phyloP scores from a whole-genome alignment of 2,113 vertebrate genomes.

The Lasiurus cinereus region DNA sequence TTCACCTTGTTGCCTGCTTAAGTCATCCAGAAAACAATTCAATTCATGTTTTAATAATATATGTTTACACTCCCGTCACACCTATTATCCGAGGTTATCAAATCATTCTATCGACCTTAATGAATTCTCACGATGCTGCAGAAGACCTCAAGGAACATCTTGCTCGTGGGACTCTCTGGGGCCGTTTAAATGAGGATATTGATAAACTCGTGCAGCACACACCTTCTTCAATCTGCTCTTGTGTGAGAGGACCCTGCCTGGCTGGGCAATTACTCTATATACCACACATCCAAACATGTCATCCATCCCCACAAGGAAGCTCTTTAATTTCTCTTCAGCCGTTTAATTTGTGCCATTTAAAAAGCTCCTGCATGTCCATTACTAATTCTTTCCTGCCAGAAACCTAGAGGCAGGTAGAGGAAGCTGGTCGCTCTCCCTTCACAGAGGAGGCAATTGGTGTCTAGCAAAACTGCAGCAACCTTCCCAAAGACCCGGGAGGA shows the following conservation, averaged over 20 bases:
- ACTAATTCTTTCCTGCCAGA: neutral
- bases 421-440: neutral
- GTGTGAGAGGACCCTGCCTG: neutral
- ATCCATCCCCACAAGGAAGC: neutral
- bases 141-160: constrained; percentile 54
- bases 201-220: constrained; percentile 16
- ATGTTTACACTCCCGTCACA: constrained; percentile 69
- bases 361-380: neutral
- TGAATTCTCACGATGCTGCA: constrained; percentile 61
- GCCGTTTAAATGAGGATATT: constrained; percentile 34
- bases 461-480: neutral
- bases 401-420: neutral
- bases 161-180: constrained; percentile 1
- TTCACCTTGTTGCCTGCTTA: constrained; percentile 32
- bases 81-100: constrained; percentile 67
- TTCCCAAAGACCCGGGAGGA: neutral
- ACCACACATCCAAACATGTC: neutral
- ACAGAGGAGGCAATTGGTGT: neutral
- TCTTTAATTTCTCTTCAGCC: neutral
- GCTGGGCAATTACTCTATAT: neutral
- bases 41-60: constrained; percentile 74
- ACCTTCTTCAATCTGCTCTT: constrained; percentile 12
- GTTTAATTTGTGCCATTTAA: neutral
- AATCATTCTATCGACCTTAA: constrained; percentile 68
- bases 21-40: constrained; percentile 65